Conservation (phyloP, 2,797 vertebrate genomes). For the Siniperca scherzeri region DNA sequence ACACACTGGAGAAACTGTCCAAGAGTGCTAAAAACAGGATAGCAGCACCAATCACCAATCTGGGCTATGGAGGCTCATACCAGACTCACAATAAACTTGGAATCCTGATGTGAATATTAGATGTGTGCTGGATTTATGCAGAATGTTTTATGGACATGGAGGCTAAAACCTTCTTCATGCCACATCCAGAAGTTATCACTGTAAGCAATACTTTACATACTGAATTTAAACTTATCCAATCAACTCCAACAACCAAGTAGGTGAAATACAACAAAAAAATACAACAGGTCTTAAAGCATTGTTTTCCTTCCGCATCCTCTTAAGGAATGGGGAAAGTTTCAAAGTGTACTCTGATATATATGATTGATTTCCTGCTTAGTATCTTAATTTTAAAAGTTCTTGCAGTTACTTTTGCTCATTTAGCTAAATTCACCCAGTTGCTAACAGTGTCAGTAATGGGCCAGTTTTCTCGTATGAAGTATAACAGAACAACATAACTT, state of each 20-base stretch:
- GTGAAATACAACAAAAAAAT: neutral
- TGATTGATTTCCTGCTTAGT: neutral
- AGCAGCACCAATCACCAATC: slow-evolving; percentile 55
- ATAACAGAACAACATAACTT: neutral
- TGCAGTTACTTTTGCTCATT: neutral
- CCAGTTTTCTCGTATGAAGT: neutral
- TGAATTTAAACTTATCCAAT: neutral
- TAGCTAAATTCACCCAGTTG: neutral
- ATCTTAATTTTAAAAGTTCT: neutral
- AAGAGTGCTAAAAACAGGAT: slow-evolving; percentile 65
- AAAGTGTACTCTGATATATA: neutral
- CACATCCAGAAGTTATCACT: neutral
- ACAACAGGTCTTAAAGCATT: neutral
- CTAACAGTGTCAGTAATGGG: neutral
- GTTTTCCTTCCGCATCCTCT: neutral
- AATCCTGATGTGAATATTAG: slow-evolving; percentile 49
- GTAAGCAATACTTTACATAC: neutral
- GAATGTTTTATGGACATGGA: neutral
- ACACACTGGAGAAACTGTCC: slow-evolving; percentile 69
- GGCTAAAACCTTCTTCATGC: neutral
- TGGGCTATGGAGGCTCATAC: slow-evolving; percentile 33
- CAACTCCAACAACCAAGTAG: neutral
- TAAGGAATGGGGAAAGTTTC: neutral
- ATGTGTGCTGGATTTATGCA: slow-evolving; percentile 1
- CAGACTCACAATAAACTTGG: slow-evolving; percentile 22